A percentile compares a stretch with the other conserved stretches of the same genome.
Evolutionary conservation across 2,888 invertebrate genomes (phyloP).

Genomic region (Aquatica leii): DNA sequence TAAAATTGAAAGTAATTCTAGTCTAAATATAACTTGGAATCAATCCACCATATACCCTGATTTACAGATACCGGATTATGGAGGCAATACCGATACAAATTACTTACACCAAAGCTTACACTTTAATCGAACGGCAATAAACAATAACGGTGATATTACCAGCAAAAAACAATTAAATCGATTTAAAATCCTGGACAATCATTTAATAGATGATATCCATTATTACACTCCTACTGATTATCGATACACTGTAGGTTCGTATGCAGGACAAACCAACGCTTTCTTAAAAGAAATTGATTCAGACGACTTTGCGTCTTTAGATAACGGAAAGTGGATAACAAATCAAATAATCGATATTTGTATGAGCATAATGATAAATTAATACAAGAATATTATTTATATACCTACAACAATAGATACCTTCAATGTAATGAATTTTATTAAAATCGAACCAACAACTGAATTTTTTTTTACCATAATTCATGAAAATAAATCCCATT

Average conservation of each 20-base stretch:
- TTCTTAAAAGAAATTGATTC: conserved; percentile 4
- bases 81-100: too few relatives aligned
- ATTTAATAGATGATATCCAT: too few relatives aligned
- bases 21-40: too few relatives aligned
- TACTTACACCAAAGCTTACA: too few relatives aligned
- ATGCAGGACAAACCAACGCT: not conserved
- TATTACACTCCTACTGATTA: conserved; percentile 1
- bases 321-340: conserved; percentile 5
- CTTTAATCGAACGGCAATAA: too few relatives aligned
- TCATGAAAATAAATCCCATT: not conserved
- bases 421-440: not conserved
- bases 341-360: conserved; percentile 13
- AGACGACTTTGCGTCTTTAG: too few relatives aligned
- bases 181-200: not conserved
- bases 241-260: not conserved
- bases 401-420: not conserved
- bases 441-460: not conserved
- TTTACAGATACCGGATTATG: too few relatives aligned
- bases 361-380: not conserved
- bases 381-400: not conserved
- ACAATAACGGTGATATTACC: too few relatives aligned
- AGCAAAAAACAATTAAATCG: not conserved
- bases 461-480: not conserved
- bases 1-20: not conserved
- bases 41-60: too few relatives aligned